These are phyloP conservation scores for Oxyteleia sp. DNA, from an alignment of 2,888 invertebrate genomes.

Conservation along the genomic window DNA sequence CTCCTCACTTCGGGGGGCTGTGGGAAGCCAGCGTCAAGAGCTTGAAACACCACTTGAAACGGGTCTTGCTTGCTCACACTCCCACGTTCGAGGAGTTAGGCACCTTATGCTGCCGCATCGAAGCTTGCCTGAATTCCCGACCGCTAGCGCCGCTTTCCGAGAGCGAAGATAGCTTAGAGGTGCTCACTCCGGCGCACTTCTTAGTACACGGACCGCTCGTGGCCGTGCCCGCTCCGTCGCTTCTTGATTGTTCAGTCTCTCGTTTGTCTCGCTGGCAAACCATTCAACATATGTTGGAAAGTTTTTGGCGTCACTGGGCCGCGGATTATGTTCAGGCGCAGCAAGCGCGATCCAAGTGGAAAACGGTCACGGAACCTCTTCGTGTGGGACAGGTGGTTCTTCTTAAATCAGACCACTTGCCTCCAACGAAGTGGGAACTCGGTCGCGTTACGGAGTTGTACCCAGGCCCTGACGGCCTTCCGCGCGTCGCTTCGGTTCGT, in stretches of 20 bases:
- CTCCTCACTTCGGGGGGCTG: slow-evolving; percentile 29
- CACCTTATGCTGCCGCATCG: slow-evolving; percentile 2
- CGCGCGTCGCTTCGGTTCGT: too few species aligned
- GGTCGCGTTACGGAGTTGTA: slow-evolving; percentile 58
- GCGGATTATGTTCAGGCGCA: slow-evolving; percentile 40
- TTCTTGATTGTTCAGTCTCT: too few species aligned
- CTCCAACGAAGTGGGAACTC: slow-evolving; percentile 67
- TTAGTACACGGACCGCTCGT: slow-evolving; percentile 13
- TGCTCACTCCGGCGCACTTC: slow-evolving; percentile 37
- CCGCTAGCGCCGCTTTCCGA: slow-evolving; percentile 9
- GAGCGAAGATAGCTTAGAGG: not conserved
- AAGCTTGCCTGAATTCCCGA: not conserved
- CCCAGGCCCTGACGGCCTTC: slow-evolving; percentile 67
- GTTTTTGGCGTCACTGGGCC: slow-evolving; percentile 40
- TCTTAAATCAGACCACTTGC: slow-evolving; percentile 41
- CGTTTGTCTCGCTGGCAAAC: too few species aligned
- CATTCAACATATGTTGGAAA: not conserved
- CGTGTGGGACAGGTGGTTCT: slow-evolving; percentile 63
- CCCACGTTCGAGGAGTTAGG: slow-evolving; percentile 23
- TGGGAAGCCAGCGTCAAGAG: slow-evolving; percentile 14
- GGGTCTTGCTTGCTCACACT: not conserved
- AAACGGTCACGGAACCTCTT: not conserved
- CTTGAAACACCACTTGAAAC: slow-evolving; percentile 16
- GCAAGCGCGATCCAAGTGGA: slow-evolving; percentile 44
- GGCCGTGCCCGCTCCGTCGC: too few species aligned